phyloP scores from a whole-genome alignment of 2,113 vertebrate species.

The Gallinago media region DNA sequence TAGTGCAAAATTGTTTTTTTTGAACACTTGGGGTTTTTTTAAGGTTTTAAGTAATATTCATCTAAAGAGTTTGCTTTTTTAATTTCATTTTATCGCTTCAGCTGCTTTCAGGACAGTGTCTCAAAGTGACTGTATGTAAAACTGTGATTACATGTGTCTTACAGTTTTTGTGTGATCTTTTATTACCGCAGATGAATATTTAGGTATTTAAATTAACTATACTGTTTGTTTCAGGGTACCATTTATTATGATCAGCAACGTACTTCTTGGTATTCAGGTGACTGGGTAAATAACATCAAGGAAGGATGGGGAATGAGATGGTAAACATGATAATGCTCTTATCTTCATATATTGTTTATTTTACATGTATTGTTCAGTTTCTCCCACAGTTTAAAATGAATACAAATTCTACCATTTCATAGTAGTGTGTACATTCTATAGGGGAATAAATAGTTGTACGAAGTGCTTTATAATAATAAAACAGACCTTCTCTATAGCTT shows the following conservation, averaged over 20 bases:
- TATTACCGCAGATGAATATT: neutral
- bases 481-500: neutral
- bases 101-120: neutral
- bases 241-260: slow-evolving; percentile 83
- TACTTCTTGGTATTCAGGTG: slow-evolving; percentile 91
- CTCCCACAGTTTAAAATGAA: neutral
- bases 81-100: neutral
- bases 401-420: neutral
- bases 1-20: neutral
- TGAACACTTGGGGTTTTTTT: neutral
- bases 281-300: slow-evolving; percentile 86
- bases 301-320: slow-evolving; percentile 87
- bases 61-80: neutral
- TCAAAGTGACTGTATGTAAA: neutral
- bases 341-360: neutral
- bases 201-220: neutral
- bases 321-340: slow-evolving; percentile 68
- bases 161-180: neutral
- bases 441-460: neutral
- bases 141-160: fast-evolving
- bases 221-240: slow-evolving; percentile 80
- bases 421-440: neutral
- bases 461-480: neutral
- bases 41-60: neutral
- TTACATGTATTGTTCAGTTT: neutral